Conservation (phyloP, 2,113 vertebrate species). For the Xiphophorus maculatus region DNA sequence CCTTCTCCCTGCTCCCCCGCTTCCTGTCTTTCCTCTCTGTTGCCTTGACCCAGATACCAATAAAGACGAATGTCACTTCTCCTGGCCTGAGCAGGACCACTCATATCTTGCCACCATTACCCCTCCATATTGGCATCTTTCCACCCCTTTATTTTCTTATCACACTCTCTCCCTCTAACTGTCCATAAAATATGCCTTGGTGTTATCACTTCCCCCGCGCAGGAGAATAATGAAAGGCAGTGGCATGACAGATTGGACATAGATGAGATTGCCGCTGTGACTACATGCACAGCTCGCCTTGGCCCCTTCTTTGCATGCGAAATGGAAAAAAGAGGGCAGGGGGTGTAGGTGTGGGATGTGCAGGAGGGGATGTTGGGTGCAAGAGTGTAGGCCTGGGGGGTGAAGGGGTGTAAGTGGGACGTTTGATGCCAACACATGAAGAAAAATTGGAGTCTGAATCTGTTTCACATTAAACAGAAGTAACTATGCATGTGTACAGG, state of each 20-base stretch:
- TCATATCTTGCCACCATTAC: conserved; percentile 50
- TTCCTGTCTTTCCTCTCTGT: conserved; percentile 39
- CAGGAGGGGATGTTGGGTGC: background rate
- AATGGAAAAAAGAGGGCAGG: conserved; percentile 72
- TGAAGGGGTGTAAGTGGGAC: background rate
- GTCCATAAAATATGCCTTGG: conserved; percentile 85
- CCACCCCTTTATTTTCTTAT: conserved; percentile 44
- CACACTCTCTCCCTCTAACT: conserved; percentile 68
- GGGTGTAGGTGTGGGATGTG: conserved; percentile 29
- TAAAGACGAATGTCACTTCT: conserved; percentile 79
- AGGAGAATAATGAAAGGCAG: conserved; percentile 85
- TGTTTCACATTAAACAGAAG: conserved; percentile 43
- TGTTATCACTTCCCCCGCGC: conserved; percentile 78
- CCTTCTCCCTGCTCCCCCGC: conserved; percentile 56
- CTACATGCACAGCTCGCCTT: conserved; percentile 82
- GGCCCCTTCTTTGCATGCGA: conserved; percentile 81
- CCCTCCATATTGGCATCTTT: conserved; percentile 62
- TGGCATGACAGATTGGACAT: conserved; percentile 88
- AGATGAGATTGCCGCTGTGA: conserved; percentile 83
- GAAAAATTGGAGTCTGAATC: conserved; percentile 21
- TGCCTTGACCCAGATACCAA: conserved; percentile 85
- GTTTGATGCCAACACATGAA: conserved; percentile 13
- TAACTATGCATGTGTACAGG: conserved; percentile 15
- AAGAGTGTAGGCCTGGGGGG: conserved; percentile 12
- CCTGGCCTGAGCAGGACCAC: conserved; percentile 77